These are phyloP conservation scores for Patella vulgata DNA, from an alignment of 1,140 invertebrate species.

Conservation along the genomic window DNA sequence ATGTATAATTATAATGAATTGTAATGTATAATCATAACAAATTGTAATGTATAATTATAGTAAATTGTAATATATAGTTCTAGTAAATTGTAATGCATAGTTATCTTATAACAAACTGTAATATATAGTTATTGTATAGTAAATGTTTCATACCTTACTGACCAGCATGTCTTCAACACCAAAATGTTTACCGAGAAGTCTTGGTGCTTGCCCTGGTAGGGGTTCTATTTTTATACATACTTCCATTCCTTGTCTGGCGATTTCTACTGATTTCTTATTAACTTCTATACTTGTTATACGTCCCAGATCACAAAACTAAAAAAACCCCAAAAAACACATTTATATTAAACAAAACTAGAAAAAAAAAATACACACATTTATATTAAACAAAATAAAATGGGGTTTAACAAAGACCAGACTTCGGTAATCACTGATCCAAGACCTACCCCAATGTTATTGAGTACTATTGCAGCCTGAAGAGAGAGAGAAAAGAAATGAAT, in stretches of 20 bases:
- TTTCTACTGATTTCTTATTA: constrained; percentile 84
- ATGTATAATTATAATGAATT: too few relatives aligned
- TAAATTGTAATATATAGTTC: too few relatives aligned
- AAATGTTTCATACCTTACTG: constrained; percentile 83
- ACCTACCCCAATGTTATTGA: too few relatives aligned
- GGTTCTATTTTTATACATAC: constrained; percentile 99
- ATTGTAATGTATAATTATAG: too few relatives aligned
- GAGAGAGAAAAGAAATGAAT: too few relatives aligned
- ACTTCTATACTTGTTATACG: constrained; percentile 93
- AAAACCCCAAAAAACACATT: constrained; percentile 14
- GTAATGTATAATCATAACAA: too few relatives aligned
- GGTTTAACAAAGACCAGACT: neutral
- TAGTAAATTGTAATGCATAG: too few relatives aligned
- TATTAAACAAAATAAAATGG: neutral
- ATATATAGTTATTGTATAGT: too few relatives aligned
- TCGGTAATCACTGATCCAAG: too few relatives aligned
- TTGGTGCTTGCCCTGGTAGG: constrained; percentile 94
- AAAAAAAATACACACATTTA: neutral
- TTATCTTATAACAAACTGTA: too few relatives aligned
- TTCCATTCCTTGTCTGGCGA: constrained; percentile 94
- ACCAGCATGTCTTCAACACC: constrained; percentile 94
- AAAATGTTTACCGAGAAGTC: constrained; percentile 98
- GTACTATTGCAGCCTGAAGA: too few relatives aligned
- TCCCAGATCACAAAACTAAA: constrained; percentile 93
- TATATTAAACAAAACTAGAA: neutral